Evolutionary conservation across 2,113 vertebrate species (phyloP).

Genomic region (Sitta europaea): DNA sequence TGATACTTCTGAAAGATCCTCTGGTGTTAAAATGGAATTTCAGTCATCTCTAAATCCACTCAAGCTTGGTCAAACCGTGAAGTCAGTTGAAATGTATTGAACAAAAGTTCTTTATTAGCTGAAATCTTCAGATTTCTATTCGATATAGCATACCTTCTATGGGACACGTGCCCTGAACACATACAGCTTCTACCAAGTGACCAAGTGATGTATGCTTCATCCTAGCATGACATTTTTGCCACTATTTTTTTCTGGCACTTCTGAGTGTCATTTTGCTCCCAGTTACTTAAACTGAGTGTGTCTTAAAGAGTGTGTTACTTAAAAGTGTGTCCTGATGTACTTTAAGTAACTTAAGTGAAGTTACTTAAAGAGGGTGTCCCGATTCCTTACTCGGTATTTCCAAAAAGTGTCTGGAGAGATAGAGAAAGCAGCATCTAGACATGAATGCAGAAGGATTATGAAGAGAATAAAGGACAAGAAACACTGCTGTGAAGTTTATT

Average conservation of each 20-base stretch:
- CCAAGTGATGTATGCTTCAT: not conserved
- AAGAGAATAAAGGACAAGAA: not conserved
- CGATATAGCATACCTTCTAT: not conserved
- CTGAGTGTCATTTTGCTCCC: not conserved
- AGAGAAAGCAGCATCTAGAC: not conserved
- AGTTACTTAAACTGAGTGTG: not conserved
- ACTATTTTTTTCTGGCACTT: not conserved
- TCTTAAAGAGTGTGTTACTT: too few relatives aligned
- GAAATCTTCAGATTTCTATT: not conserved
- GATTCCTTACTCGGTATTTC: not conserved
- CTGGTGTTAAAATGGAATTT: not conserved
- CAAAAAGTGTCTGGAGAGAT: not conserved
- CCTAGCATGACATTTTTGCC: not conserved
- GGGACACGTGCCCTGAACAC: not conserved
- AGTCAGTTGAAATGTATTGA: not conserved
- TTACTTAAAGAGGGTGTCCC: too few relatives aligned
- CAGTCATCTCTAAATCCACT: not conserved
- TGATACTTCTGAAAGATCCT: not conserved
- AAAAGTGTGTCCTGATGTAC: not conserved
- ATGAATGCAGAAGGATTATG: not conserved
- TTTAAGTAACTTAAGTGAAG: too few relatives aligned
- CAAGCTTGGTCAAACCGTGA: not conserved
- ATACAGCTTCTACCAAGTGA: not conserved
- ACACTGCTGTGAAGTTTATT: not conserved
- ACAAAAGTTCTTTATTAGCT: not conserved